phyloP scores from a whole-genome alignment of 2,797 vertebrate genomes.

The Sebastes flavidus region DNA sequence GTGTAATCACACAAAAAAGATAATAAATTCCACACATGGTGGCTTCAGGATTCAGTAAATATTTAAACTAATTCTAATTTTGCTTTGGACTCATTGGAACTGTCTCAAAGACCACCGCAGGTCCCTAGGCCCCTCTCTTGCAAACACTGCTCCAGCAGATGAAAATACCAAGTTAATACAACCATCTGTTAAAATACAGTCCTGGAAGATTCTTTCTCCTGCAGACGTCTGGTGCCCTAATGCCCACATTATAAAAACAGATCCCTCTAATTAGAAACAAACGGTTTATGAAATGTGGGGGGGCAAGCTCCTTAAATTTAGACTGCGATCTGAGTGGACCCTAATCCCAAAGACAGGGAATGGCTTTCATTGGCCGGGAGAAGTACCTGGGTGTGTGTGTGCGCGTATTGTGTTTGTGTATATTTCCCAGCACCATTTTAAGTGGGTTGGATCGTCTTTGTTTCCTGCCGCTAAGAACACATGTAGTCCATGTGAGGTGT shows the following conservation, averaged over 20 bases:
- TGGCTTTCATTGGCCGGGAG: slow-evolving; percentile 45
- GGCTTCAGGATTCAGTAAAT: not conserved
- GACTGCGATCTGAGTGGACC: slow-evolving; percentile 30
- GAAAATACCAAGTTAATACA: slow-evolving; percentile 53
- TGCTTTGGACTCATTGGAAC: not conserved
- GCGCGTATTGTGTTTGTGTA: slow-evolving; percentile 64
- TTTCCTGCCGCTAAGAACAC: slow-evolving; percentile 69
- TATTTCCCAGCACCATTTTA: slow-evolving; percentile 69
- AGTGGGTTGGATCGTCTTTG: slow-evolving; percentile 66
- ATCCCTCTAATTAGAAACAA: slow-evolving; percentile 77
- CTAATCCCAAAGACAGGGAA: slow-evolving; percentile 56
- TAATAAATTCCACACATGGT: not conserved
- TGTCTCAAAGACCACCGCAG: not conserved
- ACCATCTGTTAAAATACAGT: slow-evolving; percentile 78
- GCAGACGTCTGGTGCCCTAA: slow-evolving; percentile 55
- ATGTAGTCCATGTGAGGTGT: slow-evolving; percentile 59
- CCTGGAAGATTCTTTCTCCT: slow-evolving; percentile 37
- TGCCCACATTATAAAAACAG: slow-evolving; percentile 65
- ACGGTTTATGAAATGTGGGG: slow-evolving; percentile 50
- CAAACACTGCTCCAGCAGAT: slow-evolving; percentile 20
- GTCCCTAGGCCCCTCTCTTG: slow-evolving; percentile 16
- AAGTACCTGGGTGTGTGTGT: slow-evolving; percentile 15
- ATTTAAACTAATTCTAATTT: not conserved
- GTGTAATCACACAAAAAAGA: not conserved
- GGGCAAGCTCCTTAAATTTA: slow-evolving; percentile 43